Conservation (phyloP, 2,797 vertebrate species). For the Ibycter americanus region DNA sequence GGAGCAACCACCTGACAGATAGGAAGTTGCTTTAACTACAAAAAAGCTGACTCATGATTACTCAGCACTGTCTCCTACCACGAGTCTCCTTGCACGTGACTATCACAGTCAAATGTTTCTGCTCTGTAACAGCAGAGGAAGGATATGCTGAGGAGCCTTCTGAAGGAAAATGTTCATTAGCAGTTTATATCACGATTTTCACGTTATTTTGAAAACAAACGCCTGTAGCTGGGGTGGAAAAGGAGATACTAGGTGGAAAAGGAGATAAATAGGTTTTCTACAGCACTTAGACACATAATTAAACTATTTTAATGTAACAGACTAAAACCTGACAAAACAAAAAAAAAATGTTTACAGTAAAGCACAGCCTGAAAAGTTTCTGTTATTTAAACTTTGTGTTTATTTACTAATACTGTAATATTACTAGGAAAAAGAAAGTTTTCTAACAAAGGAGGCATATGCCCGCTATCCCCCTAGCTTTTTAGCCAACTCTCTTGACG, state of each 20-base stretch:
- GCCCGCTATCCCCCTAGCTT: neutral
- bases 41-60: constrained; percentile 42
- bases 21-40: neutral
- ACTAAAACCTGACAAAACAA: neutral
- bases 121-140: neutral
- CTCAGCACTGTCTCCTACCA: neutral
- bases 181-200: neutral
- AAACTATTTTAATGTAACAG: neutral
- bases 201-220: neutral
- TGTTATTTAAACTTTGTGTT: neutral
- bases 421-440: neutral
- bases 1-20: neutral
- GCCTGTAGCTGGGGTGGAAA: neutral
- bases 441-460: fast-evolving
- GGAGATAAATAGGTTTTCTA: neutral
- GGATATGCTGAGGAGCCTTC: neutral
- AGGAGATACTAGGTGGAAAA: neutral
- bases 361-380: neutral
- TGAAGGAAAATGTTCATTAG: neutral
- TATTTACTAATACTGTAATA: neutral
- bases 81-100: neutral
- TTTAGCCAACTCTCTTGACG: neutral
- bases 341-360: neutral
- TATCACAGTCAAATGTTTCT: neutral
- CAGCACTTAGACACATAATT: neutral